Conservation (phyloP, 2,888 invertebrate genomes). For the Barypeithes pellucidus region DNA sequence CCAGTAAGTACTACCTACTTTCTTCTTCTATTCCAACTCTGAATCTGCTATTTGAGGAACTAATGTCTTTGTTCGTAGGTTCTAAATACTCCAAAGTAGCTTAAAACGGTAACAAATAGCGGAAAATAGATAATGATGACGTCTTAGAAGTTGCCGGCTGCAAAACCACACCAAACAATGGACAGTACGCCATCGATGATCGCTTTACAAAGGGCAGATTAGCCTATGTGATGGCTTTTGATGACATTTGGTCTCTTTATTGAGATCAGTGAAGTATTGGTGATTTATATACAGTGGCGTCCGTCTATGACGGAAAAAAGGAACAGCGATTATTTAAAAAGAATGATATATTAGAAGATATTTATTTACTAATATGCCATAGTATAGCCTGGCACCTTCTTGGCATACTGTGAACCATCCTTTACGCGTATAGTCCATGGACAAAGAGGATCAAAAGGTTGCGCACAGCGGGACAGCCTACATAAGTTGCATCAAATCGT, state of each 20-base stretch:
- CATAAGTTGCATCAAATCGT: too few species aligned
- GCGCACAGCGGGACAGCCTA: too few species aligned
- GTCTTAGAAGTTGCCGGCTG: constrained; percentile 60
- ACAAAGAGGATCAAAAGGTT: too few species aligned
- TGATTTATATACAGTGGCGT: constrained; percentile 39
- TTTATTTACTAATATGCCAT: too few species aligned
- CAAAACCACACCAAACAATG: constrained; percentile 60
- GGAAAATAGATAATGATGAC: constrained; percentile 58
- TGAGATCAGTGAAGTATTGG: constrained; percentile 36
- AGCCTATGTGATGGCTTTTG: constrained; percentile 46
- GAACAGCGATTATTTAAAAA: too few species aligned
- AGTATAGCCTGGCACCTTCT: too few species aligned
- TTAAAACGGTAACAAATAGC: constrained; percentile 47
- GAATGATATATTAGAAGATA: too few species aligned
- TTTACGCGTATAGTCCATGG: too few species aligned
- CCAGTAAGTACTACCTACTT: too few species aligned
- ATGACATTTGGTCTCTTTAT: constrained; percentile 54
- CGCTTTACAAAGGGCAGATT: constrained; percentile 50
- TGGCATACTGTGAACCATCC: too few species aligned
- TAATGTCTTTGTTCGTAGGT: constrained; percentile 14
- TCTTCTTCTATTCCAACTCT: neutral
- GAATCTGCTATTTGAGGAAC: constrained; percentile 1
- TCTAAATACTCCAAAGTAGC: constrained; percentile 29
- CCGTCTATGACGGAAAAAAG: too few species aligned
- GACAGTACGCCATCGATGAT: constrained; percentile 50